Base-by-base conservation (phyloP, 2,888 invertebrate species). In the Drosophila rellima region DNA sequence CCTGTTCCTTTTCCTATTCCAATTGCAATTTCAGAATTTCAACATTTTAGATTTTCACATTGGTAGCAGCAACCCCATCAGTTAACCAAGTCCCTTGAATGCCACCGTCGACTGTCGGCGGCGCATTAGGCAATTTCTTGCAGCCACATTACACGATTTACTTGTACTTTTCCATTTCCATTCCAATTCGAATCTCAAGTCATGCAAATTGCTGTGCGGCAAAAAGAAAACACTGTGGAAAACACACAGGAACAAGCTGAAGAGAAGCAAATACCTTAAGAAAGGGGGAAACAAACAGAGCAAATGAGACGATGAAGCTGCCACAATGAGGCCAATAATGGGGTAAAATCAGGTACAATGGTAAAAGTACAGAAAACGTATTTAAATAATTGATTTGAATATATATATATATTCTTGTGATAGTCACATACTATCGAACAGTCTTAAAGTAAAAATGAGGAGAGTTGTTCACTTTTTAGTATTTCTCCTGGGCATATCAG, bases 91-190 rank as follows among this genome's bases (percentile, higher is more conserved):
- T 48, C 62, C 42, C 67, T 52, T 50, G 73, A 66, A 66, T 69
- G 55, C 54, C 48, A 55, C 52, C 23, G 13, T 13, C 35, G 51
- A 61, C 65, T 59, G 74, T 69, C 65, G 63, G 37, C 70, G 82
- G 37, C 70, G 82, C 74, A 84, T 86, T 89, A 86, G 89, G 85
- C 89, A 85, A 82, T 86, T 85, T 84, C 88, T 87, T 84, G 83
- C 88, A 79, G 85, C 70, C 84, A 71, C 80, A 89, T 86, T 86
- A 86, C 88, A 84, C 85, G 88, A 86, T 82, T 85, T 89, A 87
- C 88, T 81, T 44, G 20, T 48, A 33, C 60, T 83, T 88, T 87
- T 84, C 78, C 35, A 89, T 82, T 84, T 75, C 75, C 72, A 86
- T 87, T 84, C 80, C 35, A 89, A 84, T 84, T 75, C 75, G 75